These are phyloP conservation scores for Passer domesticus DNA, from an alignment of 2,113 vertebrate species.

Conservation along the genomic window DNA sequence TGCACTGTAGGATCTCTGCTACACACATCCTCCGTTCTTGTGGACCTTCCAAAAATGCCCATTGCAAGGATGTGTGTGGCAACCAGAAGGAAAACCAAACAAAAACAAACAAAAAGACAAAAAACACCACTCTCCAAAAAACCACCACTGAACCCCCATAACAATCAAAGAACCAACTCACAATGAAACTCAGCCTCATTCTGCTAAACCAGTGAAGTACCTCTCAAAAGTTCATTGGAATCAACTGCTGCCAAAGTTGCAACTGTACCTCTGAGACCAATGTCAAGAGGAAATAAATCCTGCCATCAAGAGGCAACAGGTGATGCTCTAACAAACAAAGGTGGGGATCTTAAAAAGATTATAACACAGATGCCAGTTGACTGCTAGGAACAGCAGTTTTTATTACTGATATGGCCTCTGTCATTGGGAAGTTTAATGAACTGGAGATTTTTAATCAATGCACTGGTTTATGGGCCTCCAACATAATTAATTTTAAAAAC, in stretches of 20 bases:
- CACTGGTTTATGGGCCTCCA: constrained; percentile 3
- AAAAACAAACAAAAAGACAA: accelerated
- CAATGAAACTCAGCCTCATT: neutral
- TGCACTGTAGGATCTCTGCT: neutral
- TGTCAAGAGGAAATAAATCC: neutral
- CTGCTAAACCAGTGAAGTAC: neutral
- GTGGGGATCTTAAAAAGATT: neutral
- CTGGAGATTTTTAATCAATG: constrained; percentile 55
- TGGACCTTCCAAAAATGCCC: neutral
- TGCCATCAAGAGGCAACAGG: neutral
- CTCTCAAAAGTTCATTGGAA: neutral
- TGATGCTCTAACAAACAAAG: neutral
- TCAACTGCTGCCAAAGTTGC: neutral
- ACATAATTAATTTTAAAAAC: constrained; percentile 31
- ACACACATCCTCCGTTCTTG: accelerated
- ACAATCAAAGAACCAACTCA: neutral
- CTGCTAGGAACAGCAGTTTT: neutral
- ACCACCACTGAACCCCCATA: neutral
- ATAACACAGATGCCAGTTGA: neutral
- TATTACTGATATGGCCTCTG: neutral
- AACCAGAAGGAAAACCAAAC: neutral
- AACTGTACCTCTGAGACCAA: neutral
- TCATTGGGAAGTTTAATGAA: constrained; percentile 22
- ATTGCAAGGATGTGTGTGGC: accelerated
- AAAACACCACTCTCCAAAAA: neutral